Percentiles rank a stretch among this genome's conserved stretches.
phyloP scores from a whole-genome alignment of 2,888 invertebrate species.

The Pristionchus japonicus region DNA sequence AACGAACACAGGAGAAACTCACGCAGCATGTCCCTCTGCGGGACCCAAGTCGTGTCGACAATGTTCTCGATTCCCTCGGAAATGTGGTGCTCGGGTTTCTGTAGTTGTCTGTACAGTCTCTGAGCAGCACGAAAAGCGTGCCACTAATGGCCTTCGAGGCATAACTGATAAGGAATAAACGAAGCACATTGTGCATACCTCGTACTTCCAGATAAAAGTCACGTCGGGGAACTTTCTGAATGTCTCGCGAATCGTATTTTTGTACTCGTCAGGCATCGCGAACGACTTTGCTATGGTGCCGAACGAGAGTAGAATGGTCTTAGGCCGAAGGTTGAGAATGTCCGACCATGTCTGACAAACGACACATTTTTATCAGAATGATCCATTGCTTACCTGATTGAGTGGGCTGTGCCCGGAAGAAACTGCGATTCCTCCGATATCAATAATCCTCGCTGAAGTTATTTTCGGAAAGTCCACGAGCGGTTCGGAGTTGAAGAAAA shows the following conservation, averaged over 20 bases:
- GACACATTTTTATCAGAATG: background rate
- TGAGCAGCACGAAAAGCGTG: too few species aligned
- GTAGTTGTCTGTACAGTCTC: background rate
- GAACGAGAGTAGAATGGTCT: constrained; percentile 54
- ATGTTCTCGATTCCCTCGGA: constrained; percentile 15
- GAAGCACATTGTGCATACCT: constrained; percentile 35
- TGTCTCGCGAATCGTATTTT: constrained; percentile 49
- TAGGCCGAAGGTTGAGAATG: background rate
- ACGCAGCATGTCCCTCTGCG: constrained; percentile 36
- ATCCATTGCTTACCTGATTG: background rate
- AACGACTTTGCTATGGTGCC: constrained; percentile 58
- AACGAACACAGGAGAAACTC: too few species aligned
- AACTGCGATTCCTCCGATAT: background rate
- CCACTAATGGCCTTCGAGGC: too few species aligned
- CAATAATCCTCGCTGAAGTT: constrained; percentile 1
- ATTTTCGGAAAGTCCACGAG: background rate
- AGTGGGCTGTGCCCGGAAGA: background rate
- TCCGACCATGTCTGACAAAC: constrained; percentile 32
- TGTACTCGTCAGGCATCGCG: constrained; percentile 53
- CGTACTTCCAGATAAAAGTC: constrained; percentile 62
- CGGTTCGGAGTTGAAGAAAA: constrained; percentile 30
- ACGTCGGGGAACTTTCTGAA: constrained; percentile 52
- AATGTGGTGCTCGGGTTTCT: constrained; percentile 24
- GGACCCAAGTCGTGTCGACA: background rate
- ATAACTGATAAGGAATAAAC: too few species aligned